Percentiles rank a stretch among this genome's conserved stretches.
These are phyloP conservation scores for Cyrtorhinus lividipennis DNA, from an alignment of 1,140 invertebrate genomes.

Conservation along the genomic window DNA sequence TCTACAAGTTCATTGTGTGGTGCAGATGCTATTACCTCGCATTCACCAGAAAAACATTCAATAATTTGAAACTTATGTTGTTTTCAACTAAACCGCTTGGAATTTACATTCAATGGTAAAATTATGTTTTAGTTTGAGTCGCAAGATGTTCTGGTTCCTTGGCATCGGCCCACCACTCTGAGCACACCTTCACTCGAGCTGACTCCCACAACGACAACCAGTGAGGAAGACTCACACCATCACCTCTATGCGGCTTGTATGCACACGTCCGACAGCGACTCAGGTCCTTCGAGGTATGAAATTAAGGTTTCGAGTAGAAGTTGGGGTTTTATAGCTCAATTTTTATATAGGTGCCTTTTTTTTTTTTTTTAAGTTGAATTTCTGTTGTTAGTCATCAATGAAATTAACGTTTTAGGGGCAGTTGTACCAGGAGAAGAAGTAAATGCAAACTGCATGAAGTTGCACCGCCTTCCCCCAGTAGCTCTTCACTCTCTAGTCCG, in stretches of 20 bases:
- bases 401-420: no score
- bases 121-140: conserved; percentile 52
- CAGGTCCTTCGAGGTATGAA: conserved; percentile 29
- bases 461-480: conserved; percentile 54
- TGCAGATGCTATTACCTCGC: no score
- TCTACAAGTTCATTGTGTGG: no score
- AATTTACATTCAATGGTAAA: no score
- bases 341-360: conserved; percentile 1
- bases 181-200: conserved; percentile 49
- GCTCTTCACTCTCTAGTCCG: conserved; percentile 72
- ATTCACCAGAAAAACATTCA: no score
- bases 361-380: conserved; percentile 10
- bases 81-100: no score
- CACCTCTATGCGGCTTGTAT: conserved; percentile 41
- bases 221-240: conserved; percentile 34
- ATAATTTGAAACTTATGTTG: no score
- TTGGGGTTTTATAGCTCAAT: not conserved
- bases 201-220: conserved; percentile 41
- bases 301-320: no score
- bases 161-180: conserved; percentile 59
- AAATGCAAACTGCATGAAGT: conserved; percentile 36
- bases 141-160: conserved; percentile 90
- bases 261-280: conserved; percentile 44
- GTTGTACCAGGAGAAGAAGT: conserved; percentile 24
- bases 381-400: not conserved